Conservation (phyloP, 2,797 vertebrate species). For the Galaxias olidus region DNA sequence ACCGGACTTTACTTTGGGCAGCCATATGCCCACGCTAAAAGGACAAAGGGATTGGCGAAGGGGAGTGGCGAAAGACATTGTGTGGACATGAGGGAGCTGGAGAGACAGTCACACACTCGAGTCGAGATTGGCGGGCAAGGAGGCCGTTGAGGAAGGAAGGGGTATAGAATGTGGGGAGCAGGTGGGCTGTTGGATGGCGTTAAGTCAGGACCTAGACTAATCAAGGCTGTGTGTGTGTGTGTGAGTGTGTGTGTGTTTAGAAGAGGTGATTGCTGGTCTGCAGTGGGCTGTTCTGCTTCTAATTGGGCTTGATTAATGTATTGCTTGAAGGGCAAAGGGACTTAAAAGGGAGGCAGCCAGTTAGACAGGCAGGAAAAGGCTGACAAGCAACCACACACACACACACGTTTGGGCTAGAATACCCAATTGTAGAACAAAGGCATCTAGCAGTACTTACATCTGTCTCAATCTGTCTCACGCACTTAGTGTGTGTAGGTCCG, state of each 20-base stretch:
- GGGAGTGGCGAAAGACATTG: too few species aligned
- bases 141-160: background rate
- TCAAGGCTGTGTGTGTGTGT: conserved; percentile 7
- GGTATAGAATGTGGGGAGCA: too few species aligned
- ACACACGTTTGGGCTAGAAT: conserved; percentile 8
- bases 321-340: conserved; percentile 8
- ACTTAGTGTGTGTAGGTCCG: background rate
- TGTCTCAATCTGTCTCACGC: background rate
- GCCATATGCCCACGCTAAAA: too few species aligned
- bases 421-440: background rate
- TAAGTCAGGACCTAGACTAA: background rate
- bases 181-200: background rate
- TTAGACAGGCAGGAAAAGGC: conserved; percentile 10
- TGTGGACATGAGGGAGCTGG: too few species aligned
- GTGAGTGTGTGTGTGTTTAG: too few species aligned
- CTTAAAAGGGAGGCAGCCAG: background rate
- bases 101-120: conserved; percentile 18
- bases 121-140: background rate
- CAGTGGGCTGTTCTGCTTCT: background rate
- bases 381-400: background rate
- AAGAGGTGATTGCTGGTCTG: conserved; percentile 6
- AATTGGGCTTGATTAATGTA: conserved; percentile 1
- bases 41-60: too few species aligned
- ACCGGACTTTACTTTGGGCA: too few species aligned
- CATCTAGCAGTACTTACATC: background rate